phyloP scores from a whole-genome alignment of 1,140 invertebrate genomes.

The Acromyrmex echinatior region DNA sequence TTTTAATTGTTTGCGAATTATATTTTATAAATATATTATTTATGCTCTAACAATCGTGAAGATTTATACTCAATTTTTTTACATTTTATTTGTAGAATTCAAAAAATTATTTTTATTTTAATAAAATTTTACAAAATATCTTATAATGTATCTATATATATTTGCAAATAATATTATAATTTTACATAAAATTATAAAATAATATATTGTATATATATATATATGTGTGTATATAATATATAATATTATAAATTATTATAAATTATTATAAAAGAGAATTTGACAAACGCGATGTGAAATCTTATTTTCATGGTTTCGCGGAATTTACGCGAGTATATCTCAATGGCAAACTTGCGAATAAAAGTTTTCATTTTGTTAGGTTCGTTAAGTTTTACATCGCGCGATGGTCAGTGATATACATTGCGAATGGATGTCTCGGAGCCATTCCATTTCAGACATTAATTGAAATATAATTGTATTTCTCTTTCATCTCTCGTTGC shows the following conservation, averaged over 20 bases:
- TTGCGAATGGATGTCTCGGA: slow-evolving; percentile 27
- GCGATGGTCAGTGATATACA: slow-evolving; percentile 26
- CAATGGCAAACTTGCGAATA: neutral
- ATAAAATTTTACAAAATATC: neutral
- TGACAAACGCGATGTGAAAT: neutral
- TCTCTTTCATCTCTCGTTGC: slow-evolving; percentile 14
- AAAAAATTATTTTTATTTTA: neutral
- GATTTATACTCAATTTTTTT: no score
- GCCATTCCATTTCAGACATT: slow-evolving; percentile 48
- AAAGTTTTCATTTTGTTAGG: slow-evolving; percentile 9
- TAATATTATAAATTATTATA: neutral
- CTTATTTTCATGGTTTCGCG: neutral
- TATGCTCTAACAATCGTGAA: no score
- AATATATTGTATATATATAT: neutral
- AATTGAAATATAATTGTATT: slow-evolving; percentile 56
- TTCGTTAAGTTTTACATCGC: slow-evolving; percentile 34
- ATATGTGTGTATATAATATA: neutral
- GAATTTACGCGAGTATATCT: neutral
- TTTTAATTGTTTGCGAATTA: no score
- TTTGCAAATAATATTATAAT: slow-evolving; percentile 1
- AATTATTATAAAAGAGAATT: neutral
- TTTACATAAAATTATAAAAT: neutral
- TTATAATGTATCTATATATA: neutral
- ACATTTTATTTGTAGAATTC: no score
- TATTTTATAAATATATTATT: no score